Evolutionary conservation across 2,113 vertebrate genomes (phyloP).

Genomic region (Tyto alba): DNA sequence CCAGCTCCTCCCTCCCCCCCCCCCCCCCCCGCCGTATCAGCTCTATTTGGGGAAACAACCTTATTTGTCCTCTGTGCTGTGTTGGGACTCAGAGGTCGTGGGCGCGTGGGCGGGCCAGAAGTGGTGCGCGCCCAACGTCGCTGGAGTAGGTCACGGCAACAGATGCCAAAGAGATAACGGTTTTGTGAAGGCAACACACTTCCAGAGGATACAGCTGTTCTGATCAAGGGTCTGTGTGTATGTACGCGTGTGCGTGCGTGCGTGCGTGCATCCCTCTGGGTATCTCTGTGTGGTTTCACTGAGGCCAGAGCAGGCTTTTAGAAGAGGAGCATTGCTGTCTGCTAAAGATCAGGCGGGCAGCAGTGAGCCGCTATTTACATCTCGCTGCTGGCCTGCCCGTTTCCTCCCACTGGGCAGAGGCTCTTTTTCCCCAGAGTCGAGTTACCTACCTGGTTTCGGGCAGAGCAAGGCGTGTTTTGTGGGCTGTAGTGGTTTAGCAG

Average conservation of each 20-base stretch:
- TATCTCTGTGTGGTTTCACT: background rate
- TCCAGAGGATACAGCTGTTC: background rate
- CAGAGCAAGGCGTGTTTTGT: background rate
- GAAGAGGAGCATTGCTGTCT: background rate
- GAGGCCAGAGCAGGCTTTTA: background rate
- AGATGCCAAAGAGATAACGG: constrained; percentile 23
- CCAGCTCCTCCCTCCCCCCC: background rate
- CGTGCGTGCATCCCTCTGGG: rapidly evolving
- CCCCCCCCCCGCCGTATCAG: background rate
- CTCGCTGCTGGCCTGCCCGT: rapidly evolving
- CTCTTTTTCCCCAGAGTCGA: background rate
- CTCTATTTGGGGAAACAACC: background rate
- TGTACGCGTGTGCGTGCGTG: rapidly evolving
- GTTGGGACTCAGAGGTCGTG: background rate
- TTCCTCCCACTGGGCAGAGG: background rate
- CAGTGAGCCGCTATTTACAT: background rate
- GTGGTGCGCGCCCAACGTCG: background rate
- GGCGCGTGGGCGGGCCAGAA: background rate
- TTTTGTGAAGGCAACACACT: background rate
- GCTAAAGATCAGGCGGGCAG: background rate
- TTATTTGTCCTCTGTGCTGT: background rate
- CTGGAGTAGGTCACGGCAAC: background rate
- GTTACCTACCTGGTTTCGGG: background rate
- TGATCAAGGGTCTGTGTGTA: background rate
- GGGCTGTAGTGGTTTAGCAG: background rate